phyloP scores from a whole-genome alignment of 2,888 invertebrate genomes.

The Epinotia ramella region DNA sequence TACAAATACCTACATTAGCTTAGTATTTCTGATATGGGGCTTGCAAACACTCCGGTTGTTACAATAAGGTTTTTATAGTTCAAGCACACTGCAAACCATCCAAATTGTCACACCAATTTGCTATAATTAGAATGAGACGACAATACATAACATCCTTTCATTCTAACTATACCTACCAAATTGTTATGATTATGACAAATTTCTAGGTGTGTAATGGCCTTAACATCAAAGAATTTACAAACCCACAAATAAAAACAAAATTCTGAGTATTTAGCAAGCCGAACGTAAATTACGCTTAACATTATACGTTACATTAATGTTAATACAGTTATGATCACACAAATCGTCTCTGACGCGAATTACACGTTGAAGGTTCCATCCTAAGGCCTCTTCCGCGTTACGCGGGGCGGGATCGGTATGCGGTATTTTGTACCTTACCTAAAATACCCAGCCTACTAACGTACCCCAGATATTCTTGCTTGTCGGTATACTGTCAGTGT shows the following conservation, averaged over 20 bases:
- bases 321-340: conserved; percentile 18
- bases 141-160: not conserved
- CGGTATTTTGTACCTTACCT: no score
- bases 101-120: not conserved
- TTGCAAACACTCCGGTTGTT: conserved; percentile 2
- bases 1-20: conserved; percentile 7
- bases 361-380: not conserved
- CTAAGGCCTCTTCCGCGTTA: not conserved
- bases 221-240: no score
- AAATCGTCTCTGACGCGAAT: conserved; percentile 7
- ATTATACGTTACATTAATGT: conserved; percentile 3
- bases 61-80: not conserved
- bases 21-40: not conserved
- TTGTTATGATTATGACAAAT: not conserved
- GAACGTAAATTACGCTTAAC: not conserved
- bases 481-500: no score
- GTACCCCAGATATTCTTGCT: no score
- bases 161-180: no score
- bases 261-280: conserved; percentile 5
- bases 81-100: not conserved
- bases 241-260: not conserved
- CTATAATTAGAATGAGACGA: no score
- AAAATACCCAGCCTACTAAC: no score
- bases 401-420: no score
- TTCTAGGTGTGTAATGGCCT: not conserved